Conservation (phyloP, 2,797 vertebrate genomes). For the Siniperca undulata region DNA sequence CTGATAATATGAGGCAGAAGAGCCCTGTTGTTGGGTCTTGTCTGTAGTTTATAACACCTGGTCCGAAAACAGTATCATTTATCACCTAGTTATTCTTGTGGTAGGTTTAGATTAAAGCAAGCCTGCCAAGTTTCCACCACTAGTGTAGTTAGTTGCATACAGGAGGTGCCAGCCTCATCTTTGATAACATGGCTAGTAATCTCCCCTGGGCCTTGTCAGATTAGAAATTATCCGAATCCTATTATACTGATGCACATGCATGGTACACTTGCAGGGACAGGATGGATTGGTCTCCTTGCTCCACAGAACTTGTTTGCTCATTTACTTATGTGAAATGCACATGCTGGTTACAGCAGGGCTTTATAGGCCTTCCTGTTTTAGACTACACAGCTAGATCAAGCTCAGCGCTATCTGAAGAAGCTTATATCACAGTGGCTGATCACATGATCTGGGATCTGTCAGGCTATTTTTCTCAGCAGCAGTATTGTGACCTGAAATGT, state of each 20-base stretch:
- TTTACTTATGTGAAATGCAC: conserved; percentile 37
- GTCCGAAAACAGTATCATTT: conserved; percentile 50
- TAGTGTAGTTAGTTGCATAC: conserved; percentile 45
- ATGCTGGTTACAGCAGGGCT: conserved; percentile 37
- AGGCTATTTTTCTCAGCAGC: conserved; percentile 49
- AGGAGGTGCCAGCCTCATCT: conserved; percentile 52
- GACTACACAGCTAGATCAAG: conserved; percentile 38
- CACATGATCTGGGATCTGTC: conserved; percentile 60
- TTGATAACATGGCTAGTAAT: conserved; percentile 65
- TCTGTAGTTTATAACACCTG: conserved; percentile 25
- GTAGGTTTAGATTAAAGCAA: conserved; percentile 50
- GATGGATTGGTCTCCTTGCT: conserved; percentile 47
- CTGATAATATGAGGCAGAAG: conserved; percentile 7
- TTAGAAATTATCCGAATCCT: conserved; percentile 74
- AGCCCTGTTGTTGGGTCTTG: conserved; percentile 4
- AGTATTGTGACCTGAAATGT: conserved; percentile 45
- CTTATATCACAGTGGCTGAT: conserved; percentile 45
- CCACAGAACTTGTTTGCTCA: conserved; percentile 15
- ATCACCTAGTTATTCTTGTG: conserved; percentile 45
- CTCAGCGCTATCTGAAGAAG: conserved; percentile 42
- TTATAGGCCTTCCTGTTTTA: conserved; percentile 58
- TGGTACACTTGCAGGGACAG: conserved; percentile 28
- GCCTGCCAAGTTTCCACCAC: conserved; percentile 61
- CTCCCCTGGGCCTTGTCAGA: conserved; percentile 57
- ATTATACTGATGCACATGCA: conserved; percentile 60